Base-by-base conservation (phyloP, 64 coral and sea anemone genomes). In the Stichodactyla mertensii region DNA sequence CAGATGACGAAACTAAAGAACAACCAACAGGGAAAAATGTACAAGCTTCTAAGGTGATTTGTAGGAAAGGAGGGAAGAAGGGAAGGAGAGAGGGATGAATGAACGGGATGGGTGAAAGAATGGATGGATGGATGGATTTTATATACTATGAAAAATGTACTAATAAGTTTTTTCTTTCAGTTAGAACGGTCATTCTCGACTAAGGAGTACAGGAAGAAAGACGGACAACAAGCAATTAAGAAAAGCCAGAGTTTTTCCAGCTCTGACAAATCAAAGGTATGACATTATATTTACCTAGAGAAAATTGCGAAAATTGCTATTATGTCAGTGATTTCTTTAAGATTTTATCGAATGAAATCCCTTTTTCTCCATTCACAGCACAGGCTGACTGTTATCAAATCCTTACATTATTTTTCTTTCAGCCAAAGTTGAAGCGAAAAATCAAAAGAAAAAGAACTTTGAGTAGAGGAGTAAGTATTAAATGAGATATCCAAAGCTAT, bases 231-330 rank as follows among this genome's bases (percentile, higher is more conserved):
- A 60, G 54, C 27, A 23, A 19, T 84, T 18, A 58, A 22, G 12
- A 84, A 56, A 60, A 84, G 82, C 57, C 45, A 60, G 16, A 84
- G 82, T 54, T 84, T 84, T 19, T 55, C 52, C 52, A 83, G 9
- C 4, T 51, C 78, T 20, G 78, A 81, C 10, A 55, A 81, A 81
- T 55, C 78, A 51, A 81, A 84, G 82, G 82, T 84, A 84, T 15
- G 16, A 2, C 20, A 66, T 12, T 18, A 66, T 9, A 45, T n/a
- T n/a, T 0, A 59, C 57, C 57, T 4, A 59, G 15, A 16, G 15
- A 59, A 59, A 59, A 59, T 12, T 12, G 15, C 2, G 15, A 59
- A 59, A 59, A 59, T 12, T 12, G 15, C 2, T 16, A 59, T 1
- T 16, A 12, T 16, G 57, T 12, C 9, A 6, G 15, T 59, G 57